Conservation (phyloP, 2,888 invertebrate genomes). For the Polydrusus cervinus region DNA sequence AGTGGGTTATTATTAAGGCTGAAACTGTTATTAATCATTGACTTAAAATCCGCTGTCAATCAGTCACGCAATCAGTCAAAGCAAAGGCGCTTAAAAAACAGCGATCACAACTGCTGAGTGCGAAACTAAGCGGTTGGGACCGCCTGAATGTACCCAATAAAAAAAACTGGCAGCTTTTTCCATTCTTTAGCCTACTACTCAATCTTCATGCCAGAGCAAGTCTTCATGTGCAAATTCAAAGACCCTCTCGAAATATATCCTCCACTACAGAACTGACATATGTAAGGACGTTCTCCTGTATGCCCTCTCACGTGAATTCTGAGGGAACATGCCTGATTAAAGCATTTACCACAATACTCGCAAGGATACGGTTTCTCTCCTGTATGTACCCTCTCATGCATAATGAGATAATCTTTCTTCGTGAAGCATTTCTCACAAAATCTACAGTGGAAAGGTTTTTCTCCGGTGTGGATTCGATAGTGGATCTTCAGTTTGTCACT, state of each 20-base stretch:
- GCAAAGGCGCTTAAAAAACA: no score
- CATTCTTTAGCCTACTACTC: constrained; percentile 6
- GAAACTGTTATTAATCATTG: no score
- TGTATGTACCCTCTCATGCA: constrained; percentile 68
- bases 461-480: constrained; percentile 70
- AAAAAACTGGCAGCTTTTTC: background rate
- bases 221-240: constrained; percentile 63
- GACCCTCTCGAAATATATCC: constrained; percentile 64
- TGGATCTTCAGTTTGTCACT: constrained; percentile 65
- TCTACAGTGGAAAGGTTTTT: constrained; percentile 64
- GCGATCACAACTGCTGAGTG: no score
- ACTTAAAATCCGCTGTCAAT: no score
- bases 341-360: constrained; percentile 67
- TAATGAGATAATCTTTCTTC: constrained; percentile 65
- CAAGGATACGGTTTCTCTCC: constrained; percentile 68
- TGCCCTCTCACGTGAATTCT: constrained; percentile 65
- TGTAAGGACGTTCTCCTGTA: constrained; percentile 65
- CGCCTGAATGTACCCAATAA: no score
- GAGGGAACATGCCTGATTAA: constrained; percentile 64
- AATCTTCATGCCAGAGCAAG: constrained; percentile 58
- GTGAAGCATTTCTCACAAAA: constrained; percentile 65
- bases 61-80: no score
- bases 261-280: constrained; percentile 64
- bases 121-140: no score
- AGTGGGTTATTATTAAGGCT: no score